Evolutionary conservation across 2,797 vertebrate genomes (phyloP).

Genomic region (Phalloptychus januarius): DNA sequence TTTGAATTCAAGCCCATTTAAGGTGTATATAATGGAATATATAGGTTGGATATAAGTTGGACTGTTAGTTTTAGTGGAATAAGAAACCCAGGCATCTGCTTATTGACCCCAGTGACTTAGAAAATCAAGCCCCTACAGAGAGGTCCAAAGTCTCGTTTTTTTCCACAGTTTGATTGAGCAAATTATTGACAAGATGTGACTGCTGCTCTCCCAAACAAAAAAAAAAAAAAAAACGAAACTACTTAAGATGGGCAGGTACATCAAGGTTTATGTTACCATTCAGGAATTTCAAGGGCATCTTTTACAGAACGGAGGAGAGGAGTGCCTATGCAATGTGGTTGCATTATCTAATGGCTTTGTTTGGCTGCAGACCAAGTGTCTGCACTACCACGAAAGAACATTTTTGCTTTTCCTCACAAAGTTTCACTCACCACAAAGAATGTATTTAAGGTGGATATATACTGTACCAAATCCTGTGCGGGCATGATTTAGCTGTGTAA

Average conservation of each 20-base stretch:
- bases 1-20: not conserved
- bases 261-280: slow-evolving; percentile 26
- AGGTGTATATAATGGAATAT: not conserved
- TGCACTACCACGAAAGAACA: slow-evolving; percentile 42
- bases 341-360: slow-evolving; percentile 50
- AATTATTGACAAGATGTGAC: slow-evolving; percentile 73
- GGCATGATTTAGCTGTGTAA: slow-evolving; percentile 2
- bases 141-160: slow-evolving; percentile 70
- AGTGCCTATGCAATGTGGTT: slow-evolving; percentile 16
- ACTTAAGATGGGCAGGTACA: slow-evolving; percentile 4
- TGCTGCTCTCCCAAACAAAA: slow-evolving; percentile 22
- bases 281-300: slow-evolving; percentile 45
- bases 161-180: slow-evolving; percentile 56
- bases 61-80: not conserved
- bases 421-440: slow-evolving; percentile 5
- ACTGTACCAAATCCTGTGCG: not conserved
- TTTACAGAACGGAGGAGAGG: slow-evolving; percentile 10
- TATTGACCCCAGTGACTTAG: slow-evolving; percentile 36
- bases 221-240: slow-evolving; percentile 21
- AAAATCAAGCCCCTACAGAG: slow-evolving; percentile 62
- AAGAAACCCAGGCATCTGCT: slow-evolving; percentile 9
- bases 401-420: slow-evolving; percentile 25
- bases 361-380: slow-evolving; percentile 41
- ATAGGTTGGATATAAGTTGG: not conserved
- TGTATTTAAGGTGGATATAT: slow-evolving; percentile 9